Percentiles rank a stretch among this genome's conserved stretches.
Evolutionary conservation across 1,140 invertebrate species (phyloP).

Genomic region (Cryptotermes secundus): DNA sequence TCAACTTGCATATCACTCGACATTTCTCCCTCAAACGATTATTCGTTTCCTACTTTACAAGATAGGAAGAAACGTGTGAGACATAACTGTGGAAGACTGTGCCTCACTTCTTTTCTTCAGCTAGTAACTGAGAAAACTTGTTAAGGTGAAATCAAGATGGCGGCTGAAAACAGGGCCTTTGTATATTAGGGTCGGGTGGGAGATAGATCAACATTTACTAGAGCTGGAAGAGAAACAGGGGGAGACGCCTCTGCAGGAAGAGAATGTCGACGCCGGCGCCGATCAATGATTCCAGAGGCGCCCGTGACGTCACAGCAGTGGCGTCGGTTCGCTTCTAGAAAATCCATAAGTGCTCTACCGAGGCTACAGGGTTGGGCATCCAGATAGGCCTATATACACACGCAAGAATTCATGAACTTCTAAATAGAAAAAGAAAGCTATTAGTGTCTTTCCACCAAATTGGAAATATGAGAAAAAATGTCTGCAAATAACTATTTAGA

Average conservation of each 20-base stretch:
- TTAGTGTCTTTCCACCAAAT: neutral
- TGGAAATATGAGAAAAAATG: no score
- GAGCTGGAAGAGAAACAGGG: neutral
- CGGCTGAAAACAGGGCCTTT: neutral
- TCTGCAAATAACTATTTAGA: no score
- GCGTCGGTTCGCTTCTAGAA: neutral
- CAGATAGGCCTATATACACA: neutral
- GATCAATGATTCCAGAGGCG: slow-evolving; percentile 11
- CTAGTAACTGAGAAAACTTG: neutral
- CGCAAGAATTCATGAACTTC: neutral
- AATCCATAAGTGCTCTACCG: neutral
- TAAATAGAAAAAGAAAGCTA: neutral
- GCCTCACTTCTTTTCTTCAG: no score
- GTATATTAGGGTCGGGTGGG: neutral
- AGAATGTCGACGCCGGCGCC: slow-evolving; percentile 7
- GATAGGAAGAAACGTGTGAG: no score
- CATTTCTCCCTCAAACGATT: no score
- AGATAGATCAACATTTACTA: slow-evolving; percentile 12
- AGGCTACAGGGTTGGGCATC: neutral
- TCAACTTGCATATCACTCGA: no score
- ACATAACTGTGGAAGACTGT: no score
- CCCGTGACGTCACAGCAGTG: slow-evolving; percentile 12
- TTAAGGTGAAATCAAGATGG: neutral
- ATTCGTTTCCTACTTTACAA: no score
- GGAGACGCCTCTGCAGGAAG: slow-evolving; percentile 11